These are phyloP conservation scores for Athalia circularis DNA, from an alignment of 2,888 invertebrate species.

Conservation along the genomic window DNA sequence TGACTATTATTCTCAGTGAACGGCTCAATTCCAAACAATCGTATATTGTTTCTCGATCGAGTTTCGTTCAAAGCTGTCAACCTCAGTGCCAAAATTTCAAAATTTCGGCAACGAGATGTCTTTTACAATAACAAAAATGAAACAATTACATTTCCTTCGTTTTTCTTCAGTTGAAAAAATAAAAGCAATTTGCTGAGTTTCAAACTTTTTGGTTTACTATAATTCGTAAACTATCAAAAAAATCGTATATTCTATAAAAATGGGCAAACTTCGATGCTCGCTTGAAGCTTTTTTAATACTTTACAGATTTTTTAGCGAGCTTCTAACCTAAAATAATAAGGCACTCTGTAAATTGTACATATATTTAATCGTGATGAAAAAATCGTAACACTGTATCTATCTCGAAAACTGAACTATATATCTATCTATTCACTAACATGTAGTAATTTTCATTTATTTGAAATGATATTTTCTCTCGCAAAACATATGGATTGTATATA, in stretches of 20 bases:
- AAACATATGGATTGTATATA: constrained; percentile 4
- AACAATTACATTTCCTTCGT: too few relatives aligned
- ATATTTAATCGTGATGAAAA: neutral
- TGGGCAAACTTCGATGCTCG: too few relatives aligned
- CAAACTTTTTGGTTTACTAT: too few relatives aligned
- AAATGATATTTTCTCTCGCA: neutral
- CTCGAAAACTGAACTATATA: neutral
- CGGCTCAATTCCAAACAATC: neutral
- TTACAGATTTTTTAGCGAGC: too few relatives aligned
- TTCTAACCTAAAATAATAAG: too few relatives aligned
- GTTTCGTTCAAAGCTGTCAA: neutral
- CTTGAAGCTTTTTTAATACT: too few relatives aligned
- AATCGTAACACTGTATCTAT: constrained; percentile 4
- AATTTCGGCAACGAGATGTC: neutral
- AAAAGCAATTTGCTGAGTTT: too few relatives aligned
- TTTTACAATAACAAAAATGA: too few relatives aligned
- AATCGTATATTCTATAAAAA: too few relatives aligned
- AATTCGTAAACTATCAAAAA: too few relatives aligned
- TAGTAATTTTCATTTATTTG: neutral
- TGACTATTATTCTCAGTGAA: constrained; percentile 15
- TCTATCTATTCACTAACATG: neutral
- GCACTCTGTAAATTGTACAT: neutral
- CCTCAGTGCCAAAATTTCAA: neutral
- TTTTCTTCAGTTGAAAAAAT: too few relatives aligned
- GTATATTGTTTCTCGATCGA: neutral